Evolutionary conservation across 2,888 invertebrate species (phyloP), one percentile per base, ranked within the genome.

Genomic region (Chirona hameri): DNA sequence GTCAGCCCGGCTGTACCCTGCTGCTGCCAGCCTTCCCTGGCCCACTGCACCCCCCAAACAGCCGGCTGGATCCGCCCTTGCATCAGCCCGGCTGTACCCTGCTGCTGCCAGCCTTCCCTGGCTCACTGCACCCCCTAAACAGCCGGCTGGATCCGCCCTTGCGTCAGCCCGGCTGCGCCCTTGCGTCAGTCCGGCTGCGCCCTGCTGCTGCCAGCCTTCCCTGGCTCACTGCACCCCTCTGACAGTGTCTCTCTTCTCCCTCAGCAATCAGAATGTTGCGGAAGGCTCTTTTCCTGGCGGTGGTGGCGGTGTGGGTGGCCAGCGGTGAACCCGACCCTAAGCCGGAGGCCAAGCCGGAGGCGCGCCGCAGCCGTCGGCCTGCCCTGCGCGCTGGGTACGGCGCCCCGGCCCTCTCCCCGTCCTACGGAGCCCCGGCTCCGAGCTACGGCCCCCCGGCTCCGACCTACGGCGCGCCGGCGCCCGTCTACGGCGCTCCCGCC

Each of bases 321-420:
- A 76, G 46, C 46, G 76, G 76, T 24, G 46, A 27, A 7, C 76
- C 76, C 10, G 76, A 76, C 21, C 76, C 76, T 18, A 18, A 31
- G 39, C 76, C 76, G 9, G 76, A 21, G 24, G 39, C 31, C 18
- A 46, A 39, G 21, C 76, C 10, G 76, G 39, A 24, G 76, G 39
- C 0, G 39, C n/a, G 76, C 76, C 46, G 46, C 9, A 24, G 39
- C 27, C 76, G 76, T 2, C 39, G 76, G 24, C 76, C 76, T 5
- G 1, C 10, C 10, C 52, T 4, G 52, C 52, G 52, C 52, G 52
- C 52, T 18, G 52, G 52, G 15, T 80, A 80, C 52, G 80, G 80
- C 9, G n/a, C 80, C 80, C 18, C 80, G n/a, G 80, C 80, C 18
- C 76, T 48, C 27, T n/a, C 80, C 18, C 76, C 80, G n/a, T n/a